Percentiles rank a stretch among this genome's conserved stretches.
These are phyloP conservation scores for Calosoma granatense DNA, from an alignment of 1,140 invertebrate genomes.

Conservation along the genomic window DNA sequence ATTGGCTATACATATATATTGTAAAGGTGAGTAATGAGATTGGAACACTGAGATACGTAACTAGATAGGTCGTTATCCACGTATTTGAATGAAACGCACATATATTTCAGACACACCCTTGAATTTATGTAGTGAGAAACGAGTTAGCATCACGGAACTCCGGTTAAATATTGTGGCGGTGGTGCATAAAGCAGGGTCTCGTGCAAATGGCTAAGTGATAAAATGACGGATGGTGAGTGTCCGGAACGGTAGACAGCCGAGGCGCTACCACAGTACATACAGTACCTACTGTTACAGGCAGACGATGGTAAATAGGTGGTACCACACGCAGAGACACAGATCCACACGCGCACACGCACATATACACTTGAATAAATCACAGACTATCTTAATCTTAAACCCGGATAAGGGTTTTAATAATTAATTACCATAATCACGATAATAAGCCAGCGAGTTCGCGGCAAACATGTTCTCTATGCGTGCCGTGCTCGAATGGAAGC, in stretches of 20 bases:
- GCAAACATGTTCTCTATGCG: not conserved
- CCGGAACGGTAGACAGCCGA: not conserved
- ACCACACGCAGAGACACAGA: not conserved
- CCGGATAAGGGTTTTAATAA: slow-evolving; percentile 7
- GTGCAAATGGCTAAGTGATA: not conserved
- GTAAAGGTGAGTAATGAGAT: no score
- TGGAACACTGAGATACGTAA: no score
- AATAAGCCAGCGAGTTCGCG: not conserved
- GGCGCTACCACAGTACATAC: not conserved
- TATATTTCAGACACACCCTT: no score
- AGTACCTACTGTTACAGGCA: not conserved
- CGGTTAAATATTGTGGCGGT: no score
- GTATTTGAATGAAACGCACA: no score
- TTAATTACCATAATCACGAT: slow-evolving; percentile 9
- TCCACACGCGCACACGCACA: not conserved
- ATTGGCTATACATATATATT: no score
- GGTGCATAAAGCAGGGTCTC: no score
- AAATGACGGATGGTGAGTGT: not conserved
- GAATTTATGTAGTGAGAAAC: no score
- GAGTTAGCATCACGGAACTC: no score
- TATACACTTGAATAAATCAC: slow-evolving; percentile 3
- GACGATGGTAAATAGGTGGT: not conserved
- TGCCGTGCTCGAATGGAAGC: not conserved
- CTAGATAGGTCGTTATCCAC: no score
- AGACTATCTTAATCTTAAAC: slow-evolving; percentile 3